Evolutionary conservation across 64 coral and sea anemone genomes (phyloP).

Genomic region (Dendrophyllia cribrosa): DNA sequence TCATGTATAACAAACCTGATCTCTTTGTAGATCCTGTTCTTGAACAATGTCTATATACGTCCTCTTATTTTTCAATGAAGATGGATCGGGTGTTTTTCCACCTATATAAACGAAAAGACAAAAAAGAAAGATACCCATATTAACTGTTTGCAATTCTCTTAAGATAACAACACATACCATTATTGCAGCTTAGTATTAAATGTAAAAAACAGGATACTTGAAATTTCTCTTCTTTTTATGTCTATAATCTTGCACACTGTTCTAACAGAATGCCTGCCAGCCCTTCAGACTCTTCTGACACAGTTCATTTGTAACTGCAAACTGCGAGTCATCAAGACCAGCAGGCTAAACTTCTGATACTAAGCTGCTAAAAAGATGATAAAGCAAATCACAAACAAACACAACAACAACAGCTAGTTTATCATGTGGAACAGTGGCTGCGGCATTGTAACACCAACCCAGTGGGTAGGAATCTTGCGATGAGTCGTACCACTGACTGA

Average conservation of each 20-base stretch:
- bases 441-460: constrained; percentile 59
- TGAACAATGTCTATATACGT: constrained; percentile 68
- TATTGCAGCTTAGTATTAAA: background rate
- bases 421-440: constrained; percentile 31
- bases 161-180: background rate
- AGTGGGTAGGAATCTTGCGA: constrained; percentile 58
- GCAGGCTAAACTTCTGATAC: background rate
- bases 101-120: constrained; percentile 58
- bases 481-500: constrained; percentile 33
- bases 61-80: constrained; percentile 35
- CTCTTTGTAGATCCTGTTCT: constrained; percentile 60
- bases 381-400: background rate
- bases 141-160: background rate
- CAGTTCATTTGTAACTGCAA: constrained; percentile 51
- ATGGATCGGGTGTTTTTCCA: constrained; percentile 73
- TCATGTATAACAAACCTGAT: constrained; percentile 40
- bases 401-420: constrained; percentile 17
- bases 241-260: background rate
- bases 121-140: constrained; percentile 6
- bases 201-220: background rate
- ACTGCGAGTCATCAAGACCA: background rate
- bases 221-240: background rate
- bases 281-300: background rate
- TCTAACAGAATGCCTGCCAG: background rate
- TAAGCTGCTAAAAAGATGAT: constrained; percentile 2